These are phyloP conservation scores for Popillia japonica DNA, from an alignment of 1,140 invertebrate species.

Conservation along the genomic window DNA sequence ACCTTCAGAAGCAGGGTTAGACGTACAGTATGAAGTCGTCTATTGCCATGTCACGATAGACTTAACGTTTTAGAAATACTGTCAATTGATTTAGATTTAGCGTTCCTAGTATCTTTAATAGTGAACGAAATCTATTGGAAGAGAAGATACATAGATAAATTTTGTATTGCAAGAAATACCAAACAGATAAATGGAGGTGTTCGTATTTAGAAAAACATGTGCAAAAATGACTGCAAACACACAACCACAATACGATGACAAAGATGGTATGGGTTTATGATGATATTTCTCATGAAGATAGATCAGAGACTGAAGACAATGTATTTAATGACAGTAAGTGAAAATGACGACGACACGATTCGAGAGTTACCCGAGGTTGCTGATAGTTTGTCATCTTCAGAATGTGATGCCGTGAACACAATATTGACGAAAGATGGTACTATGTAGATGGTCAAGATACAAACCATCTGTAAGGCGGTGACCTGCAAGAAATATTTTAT, in stretches of 20 bases:
- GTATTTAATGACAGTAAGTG: conserved; percentile 54
- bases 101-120: conserved; percentile 46
- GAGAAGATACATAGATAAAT: conserved; percentile 37
- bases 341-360: no score
- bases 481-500: no score
- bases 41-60: conserved; percentile 49
- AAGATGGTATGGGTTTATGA: conserved; percentile 55
- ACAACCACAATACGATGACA: conserved; percentile 57
- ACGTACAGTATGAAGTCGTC: conserved; percentile 46
- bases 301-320: no score
- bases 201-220: conserved; percentile 57
- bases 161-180: conserved; percentile 27
- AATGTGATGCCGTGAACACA: no score
- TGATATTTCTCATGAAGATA: conserved; percentile 52
- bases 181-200: conserved; percentile 53
- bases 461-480: no score
- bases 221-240: conserved; percentile 55
- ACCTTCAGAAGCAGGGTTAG: conserved; percentile 45
- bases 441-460: no score
- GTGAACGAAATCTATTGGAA: conserved; percentile 27
- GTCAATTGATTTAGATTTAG: conserved; percentile 44
- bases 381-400: no score
- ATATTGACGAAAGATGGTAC: no score
- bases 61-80: conserved; percentile 45
- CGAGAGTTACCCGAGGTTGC: no score